These are phyloP conservation scores for Drosophila navojoa DNA, from an alignment of 1,140 invertebrate species.

Conservation along the genomic window DNA sequence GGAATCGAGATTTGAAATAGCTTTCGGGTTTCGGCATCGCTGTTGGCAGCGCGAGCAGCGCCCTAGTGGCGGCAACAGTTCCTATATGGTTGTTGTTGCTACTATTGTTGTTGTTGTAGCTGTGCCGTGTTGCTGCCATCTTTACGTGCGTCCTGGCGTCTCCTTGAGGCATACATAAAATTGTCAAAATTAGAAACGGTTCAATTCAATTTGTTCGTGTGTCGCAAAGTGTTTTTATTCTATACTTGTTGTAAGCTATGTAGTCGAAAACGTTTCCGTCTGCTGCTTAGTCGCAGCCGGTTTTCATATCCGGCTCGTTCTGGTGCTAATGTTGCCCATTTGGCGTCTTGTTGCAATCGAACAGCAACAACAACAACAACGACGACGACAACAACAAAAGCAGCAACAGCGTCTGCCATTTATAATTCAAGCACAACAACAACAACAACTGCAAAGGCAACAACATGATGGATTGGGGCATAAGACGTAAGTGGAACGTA, in stretches of 20 bases:
- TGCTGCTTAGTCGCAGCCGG: slow-evolving; percentile 27
- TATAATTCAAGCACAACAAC: neutral
- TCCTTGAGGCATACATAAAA: slow-evolving; percentile 73
- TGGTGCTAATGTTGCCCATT: slow-evolving; percentile 51
- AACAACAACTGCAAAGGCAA: slow-evolving; percentile 30
- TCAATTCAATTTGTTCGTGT: slow-evolving; percentile 71
- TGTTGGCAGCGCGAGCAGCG: slow-evolving; percentile 33
- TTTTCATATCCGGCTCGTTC: slow-evolving; percentile 18
- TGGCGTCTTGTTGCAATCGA: slow-evolving; percentile 26
- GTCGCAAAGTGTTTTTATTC: slow-evolving; percentile 53
- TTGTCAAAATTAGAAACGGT: slow-evolving; percentile 78
- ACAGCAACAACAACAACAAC: slow-evolving; percentile 16
- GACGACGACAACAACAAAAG: slow-evolving; percentile 9
- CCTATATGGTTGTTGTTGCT: slow-evolving; percentile 20
- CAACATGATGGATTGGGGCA: slow-evolving; percentile 91
- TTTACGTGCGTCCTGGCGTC: slow-evolving; percentile 8
- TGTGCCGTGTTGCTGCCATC: slow-evolving; percentile 28
- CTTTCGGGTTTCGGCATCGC: slow-evolving; percentile 2
- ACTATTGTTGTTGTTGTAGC: slow-evolving; percentile 10
- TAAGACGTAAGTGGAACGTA: slow-evolving; percentile 88
- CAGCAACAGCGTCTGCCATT: slow-evolving; percentile 22
- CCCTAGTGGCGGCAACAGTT: slow-evolving; percentile 68
- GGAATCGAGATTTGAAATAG: slow-evolving; percentile 16
- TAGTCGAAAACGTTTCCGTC: slow-evolving; percentile 6
- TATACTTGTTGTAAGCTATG: slow-evolving; percentile 7